Base-by-base conservation (phyloP, 1,140 invertebrate species). In the Hyles vespertilio region DNA sequence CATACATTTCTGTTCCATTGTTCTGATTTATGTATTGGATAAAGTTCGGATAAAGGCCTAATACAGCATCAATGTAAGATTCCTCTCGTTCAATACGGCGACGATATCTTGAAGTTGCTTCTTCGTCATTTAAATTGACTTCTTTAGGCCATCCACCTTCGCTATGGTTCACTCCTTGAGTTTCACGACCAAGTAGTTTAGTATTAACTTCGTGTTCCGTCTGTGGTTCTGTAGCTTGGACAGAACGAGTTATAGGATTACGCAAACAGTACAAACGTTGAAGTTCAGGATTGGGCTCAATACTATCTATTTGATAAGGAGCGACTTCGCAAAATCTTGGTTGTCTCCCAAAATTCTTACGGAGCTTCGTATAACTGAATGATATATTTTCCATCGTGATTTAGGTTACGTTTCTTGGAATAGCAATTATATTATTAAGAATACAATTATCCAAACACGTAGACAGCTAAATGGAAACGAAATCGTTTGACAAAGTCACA, bases 131-230 rank as follows among this genome's bases (percentile, higher is more conserved):
- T 70, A 92, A 92, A 77, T 97, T 96, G 51, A 99, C 92, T 70
- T 98, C 97, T 90, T 97, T 98, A 0, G 98, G 97, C 98, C 98
- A 99, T 1, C 97, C 98, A 44, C 98, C 98, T 90, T 99, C 98
- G 9, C 92, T 91, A 79, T 99, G 98, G 65, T 95, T 94, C 73
- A 97, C 94, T 1, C 95, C 94, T 22, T 90, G 84, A 61, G 92
- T 92, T 61, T 92, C 92, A 72, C 92, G 94, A 56, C 94, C 93
- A 59, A 94, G 94, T 69, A 94, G 72, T 59, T 84, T 73, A 5
- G 91, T 92, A 58, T 92, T 92, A 64, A 93, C 91, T 77, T 92
- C 90, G 66, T 93, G 92, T 50, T 90, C 74, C n/a, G 92, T 90
- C 59, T 89, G 91, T 60, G 77, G 79, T 63, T 89, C 90, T n/a